Evolutionary conservation across 2,797 vertebrate species (phyloP), one percentile per base, ranked within the genome.

Genomic region (Brachymystax lenok): DNA sequence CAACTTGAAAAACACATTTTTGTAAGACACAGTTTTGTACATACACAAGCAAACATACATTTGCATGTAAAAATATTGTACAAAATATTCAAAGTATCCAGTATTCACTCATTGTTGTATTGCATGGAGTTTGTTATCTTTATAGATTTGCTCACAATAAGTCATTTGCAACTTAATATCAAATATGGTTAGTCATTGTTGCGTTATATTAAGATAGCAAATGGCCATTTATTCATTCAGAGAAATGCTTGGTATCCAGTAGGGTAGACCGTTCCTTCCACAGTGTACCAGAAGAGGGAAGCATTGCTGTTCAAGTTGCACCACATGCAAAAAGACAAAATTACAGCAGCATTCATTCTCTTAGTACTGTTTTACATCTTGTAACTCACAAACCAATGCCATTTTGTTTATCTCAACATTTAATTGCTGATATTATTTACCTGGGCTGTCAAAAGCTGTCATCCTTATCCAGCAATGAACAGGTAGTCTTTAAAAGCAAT

Each of bases 261-360:
- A 40, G 52, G 17, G n/a, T 52, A 64, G 4, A 54, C 5, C 64
- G 63, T 17, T 21, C 79, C 80, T 80, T 50, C 59, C 3, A 52
- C 61, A n/a, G 33, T 28, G 54, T 10, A 17, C 88, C 92, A 84
- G 77, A 46, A 73, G 92, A 89, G 86, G 91, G 88, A 85, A 88
- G 80, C 83, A 79, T 83, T 86, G 85, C 73, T 77, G 81, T 76
- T 77, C 66, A 68, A 17, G 64, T 46, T 71, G 51, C 72, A 33
- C 52, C 4, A 35, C 33, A 24, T 24, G 61, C 5, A 19, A 19
- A 28, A 27, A 28, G 14, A 28, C 30, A 12, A 46, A 56, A 72
- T 52, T 8, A 51, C 21, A 66, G 2, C 66, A 27, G 13, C 66
- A 13, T 13, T 30, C 4, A 33, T 17, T 33, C 28, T 68, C 30